Percentiles rank a stretch among this genome's conserved stretches.
phyloP scores from a whole-genome alignment of 2,797 vertebrate genomes.

The Spea hammondii region DNA sequence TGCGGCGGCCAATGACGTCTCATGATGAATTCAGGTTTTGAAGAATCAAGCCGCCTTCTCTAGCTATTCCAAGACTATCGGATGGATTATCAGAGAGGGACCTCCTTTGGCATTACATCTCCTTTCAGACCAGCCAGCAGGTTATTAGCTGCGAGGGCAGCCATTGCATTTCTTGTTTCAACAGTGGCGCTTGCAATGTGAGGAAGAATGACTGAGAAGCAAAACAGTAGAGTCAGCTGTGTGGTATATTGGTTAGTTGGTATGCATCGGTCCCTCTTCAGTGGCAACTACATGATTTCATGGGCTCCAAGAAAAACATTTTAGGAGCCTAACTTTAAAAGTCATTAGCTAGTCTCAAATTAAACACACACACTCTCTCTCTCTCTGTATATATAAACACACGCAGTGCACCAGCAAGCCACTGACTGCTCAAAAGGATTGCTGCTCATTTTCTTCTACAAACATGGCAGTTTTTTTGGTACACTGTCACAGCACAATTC shows the following conservation, averaged over 20 bases:
- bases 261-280: not conserved
- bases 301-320: too few species aligned
- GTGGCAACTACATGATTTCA: too few species aligned
- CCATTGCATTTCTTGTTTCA: constrained; percentile 78
- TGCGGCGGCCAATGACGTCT: not conserved
- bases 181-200: constrained; percentile 80
- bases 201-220: constrained; percentile 75
- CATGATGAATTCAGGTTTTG: too few species aligned
- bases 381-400: too few species aligned
- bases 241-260: not conserved
- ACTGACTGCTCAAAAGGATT: too few species aligned
- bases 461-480: too few species aligned
- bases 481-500: too few species aligned
- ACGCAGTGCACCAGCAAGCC: too few species aligned
- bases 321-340: too few species aligned
- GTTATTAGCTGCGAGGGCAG: constrained; percentile 76
- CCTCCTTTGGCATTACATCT: constrained; percentile 73
- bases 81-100: constrained; percentile 63
- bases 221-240: not conserved
- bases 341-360: too few species aligned
- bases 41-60: not conserved
- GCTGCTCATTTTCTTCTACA: too few species aligned
- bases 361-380: too few species aligned
- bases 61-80: not conserved
- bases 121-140: constrained; percentile 75